A percentile compares a stretch with the other conserved stretches of the same genome.
phyloP scores from a whole-genome alignment of 1,140 invertebrate genomes.

The Ceratosolen fusciceps region DNA sequence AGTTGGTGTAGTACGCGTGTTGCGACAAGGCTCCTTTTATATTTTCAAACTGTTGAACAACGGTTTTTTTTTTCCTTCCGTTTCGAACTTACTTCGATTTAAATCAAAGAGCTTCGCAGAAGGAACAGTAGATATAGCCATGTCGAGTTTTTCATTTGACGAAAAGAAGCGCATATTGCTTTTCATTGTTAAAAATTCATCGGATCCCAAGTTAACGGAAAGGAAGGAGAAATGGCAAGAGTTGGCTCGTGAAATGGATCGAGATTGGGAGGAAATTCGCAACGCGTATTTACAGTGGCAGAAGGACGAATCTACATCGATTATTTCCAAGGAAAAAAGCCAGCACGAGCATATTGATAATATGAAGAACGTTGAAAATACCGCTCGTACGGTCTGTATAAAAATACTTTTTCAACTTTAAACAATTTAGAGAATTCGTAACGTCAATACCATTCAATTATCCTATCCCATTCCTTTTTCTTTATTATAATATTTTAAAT shows the following conservation, averaged over 20 bases:
- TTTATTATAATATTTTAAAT: too few species aligned
- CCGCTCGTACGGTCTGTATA: not conserved
- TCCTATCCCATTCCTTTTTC: too few species aligned
- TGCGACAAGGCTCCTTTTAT: conserved; percentile 1
- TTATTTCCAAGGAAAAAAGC: not conserved
- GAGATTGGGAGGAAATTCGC: conserved; percentile 24
- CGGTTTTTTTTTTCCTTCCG: not conserved
- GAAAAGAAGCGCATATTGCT: conserved; percentile 15
- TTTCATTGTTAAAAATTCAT: not conserved
- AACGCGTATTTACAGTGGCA: conserved; percentile 10
- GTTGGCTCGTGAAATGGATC: conserved; percentile 15
- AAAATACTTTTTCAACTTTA: not conserved
- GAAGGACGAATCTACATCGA: not conserved
- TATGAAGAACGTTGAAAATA: not conserved
- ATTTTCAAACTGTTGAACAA: not conserved
- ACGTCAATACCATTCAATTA: too few species aligned
- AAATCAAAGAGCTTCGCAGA: not conserved
- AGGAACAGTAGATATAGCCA: not conserved
- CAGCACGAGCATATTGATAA: not conserved
- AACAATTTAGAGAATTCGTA: too few species aligned
- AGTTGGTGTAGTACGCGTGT: too few species aligned
- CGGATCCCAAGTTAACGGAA: not conserved
- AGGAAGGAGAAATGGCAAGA: conserved; percentile 32
- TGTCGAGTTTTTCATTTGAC: conserved; percentile 19
- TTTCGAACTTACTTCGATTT: not conserved